These are phyloP conservation scores for Enteromius paludinosus DNA, from an alignment of 2,797 vertebrate species.

Conservation along the genomic window DNA sequence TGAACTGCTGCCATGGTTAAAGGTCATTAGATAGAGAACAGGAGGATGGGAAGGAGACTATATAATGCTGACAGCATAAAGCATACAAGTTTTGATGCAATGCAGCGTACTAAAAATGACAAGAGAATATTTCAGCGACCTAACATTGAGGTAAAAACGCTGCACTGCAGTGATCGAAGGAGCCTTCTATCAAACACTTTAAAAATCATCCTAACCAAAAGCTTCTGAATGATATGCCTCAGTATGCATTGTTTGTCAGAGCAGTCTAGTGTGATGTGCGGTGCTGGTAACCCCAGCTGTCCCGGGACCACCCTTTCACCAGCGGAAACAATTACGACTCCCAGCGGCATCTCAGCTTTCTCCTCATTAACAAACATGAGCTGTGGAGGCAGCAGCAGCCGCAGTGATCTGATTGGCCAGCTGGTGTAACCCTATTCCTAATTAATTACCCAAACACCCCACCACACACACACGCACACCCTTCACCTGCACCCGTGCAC, in stretches of 20 bases:
- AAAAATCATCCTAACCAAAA: too few species aligned
- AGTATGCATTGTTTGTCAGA: background rate
- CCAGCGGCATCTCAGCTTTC: conserved; percentile 52
- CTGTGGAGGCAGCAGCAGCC: conserved; percentile 41
- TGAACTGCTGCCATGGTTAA: background rate
- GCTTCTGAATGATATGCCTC: background rate
- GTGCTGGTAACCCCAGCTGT: conserved; percentile 48
- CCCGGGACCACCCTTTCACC: conserved; percentile 52
- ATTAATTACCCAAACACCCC: conserved; percentile 49
- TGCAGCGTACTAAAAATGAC: background rate
- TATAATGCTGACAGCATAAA: conserved; percentile 3
- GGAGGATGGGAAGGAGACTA: background rate
- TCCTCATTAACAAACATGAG: conserved; percentile 61
- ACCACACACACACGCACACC: conserved; percentile 32
- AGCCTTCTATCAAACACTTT: background rate
- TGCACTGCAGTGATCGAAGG: background rate
- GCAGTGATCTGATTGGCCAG: conserved; percentile 10
- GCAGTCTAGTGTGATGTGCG: conserved; percentile 18
- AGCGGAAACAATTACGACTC: conserved; percentile 58
- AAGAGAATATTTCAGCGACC: background rate
- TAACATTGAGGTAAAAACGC: too few species aligned
- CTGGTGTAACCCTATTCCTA: conserved; percentile 54
- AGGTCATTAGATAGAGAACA: background rate
- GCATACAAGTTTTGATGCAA: background rate
- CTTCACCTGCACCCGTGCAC: conserved; percentile 22